Percentiles rank a stretch among this genome's conserved stretches.
phyloP scores from a whole-genome alignment of 1,140 invertebrate species.

The Pteromalus puparum region DNA sequence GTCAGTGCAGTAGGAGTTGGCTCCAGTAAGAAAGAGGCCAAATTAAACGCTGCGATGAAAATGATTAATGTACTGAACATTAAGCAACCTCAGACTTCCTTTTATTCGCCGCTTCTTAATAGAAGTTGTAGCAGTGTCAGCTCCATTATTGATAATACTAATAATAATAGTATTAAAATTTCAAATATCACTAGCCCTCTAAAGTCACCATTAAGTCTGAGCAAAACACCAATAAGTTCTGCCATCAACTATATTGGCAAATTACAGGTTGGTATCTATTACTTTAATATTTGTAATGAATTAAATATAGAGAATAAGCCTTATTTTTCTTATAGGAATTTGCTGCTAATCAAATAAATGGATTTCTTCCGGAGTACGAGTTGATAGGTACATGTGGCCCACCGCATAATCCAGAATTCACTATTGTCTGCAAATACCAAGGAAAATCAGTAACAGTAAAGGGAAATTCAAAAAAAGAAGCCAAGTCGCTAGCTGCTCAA shows the following conservation, averaged over 20 bases:
- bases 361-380: background rate
- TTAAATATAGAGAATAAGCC: background rate
- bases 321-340: background rate
- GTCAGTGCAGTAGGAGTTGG: background rate
- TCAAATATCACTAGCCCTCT: background rate
- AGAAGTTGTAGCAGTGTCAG: background rate
- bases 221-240: too few species aligned
- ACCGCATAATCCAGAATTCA: conserved; percentile 3
- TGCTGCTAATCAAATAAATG: background rate
- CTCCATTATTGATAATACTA: background rate
- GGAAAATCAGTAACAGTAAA: background rate
- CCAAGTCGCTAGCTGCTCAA: background rate
- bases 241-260: conserved; percentile 11
- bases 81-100: background rate
- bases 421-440: background rate
- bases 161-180: background rate
- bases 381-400: background rate
- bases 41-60: background rate
- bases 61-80: background rate
- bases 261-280: conserved; percentile 2
- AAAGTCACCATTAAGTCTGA: background rate
- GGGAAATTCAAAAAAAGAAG: conserved; percentile 20
- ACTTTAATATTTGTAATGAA: background rate
- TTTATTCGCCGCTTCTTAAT: too few species aligned
- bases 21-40: conserved; percentile 15